Conservation (phyloP, 37 sponge, comb jelly and placozoan genomes). For the Oopsacas minuta region DNA sequence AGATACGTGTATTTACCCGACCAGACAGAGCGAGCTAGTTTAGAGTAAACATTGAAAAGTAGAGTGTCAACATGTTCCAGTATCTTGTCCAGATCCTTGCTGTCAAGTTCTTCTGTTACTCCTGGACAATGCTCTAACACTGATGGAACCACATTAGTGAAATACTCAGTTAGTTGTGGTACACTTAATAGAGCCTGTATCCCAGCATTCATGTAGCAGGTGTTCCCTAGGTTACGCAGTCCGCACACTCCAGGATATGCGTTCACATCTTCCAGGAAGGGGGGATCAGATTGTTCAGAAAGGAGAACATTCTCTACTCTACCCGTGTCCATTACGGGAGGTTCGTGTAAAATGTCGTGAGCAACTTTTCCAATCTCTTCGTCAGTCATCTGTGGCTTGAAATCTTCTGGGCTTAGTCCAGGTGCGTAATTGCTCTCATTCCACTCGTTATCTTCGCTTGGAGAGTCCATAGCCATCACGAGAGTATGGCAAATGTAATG, state of each 20-base stretch:
- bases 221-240: slow-evolving; percentile 42
- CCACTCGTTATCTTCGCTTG: neutral
- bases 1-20: slow-evolving; percentile 36
- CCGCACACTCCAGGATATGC: slow-evolving; percentile 39
- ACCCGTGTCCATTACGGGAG: neutral
- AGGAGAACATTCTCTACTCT: neutral
- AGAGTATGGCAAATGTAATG: neutral
- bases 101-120: neutral
- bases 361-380: neutral
- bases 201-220: slow-evolving; percentile 52
- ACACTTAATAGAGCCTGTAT: slow-evolving; percentile 32
- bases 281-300: neutral
- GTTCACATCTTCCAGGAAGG: slow-evolving; percentile 2
- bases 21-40: slow-evolving; percentile 33
- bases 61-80: neutral
- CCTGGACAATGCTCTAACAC: neutral
- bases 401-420: slow-evolving; percentile 9
- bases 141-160: neutral
- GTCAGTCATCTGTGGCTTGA: slow-evolving; percentile 1
- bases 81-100: neutral
- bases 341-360: neutral
- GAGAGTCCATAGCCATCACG: neutral
- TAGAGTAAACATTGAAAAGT: neutral
- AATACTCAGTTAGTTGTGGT: neutral
- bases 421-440: neutral